phyloP scores from a whole-genome alignment of 2,113 vertebrate genomes.

The Drymodes brunneopygia region DNA sequence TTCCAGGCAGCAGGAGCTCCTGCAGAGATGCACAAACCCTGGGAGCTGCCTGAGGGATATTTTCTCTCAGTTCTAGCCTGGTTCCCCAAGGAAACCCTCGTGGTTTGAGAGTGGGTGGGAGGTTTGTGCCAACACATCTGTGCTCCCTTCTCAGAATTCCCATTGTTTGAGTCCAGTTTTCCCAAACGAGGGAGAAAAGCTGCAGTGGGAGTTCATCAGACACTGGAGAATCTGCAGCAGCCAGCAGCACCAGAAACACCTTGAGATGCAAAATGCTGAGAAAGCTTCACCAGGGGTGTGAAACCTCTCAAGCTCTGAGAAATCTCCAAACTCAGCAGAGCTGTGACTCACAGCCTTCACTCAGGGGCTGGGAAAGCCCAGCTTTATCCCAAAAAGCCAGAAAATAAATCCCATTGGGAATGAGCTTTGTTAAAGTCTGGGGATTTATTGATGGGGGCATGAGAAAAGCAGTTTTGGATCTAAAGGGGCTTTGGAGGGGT shows the following conservation, averaged over 20 bases:
- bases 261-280: neutral
- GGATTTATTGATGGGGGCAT: no score
- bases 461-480: no score
- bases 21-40: neutral
- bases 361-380: no score
- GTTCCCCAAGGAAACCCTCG: neutral
- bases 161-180: neutral
- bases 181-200: neutral
- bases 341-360: no score
- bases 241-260: neutral
- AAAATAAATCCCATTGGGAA: no score
- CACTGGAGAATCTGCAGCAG: neutral
- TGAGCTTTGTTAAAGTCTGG: no score
- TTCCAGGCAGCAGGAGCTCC: neutral
- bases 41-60: neutral
- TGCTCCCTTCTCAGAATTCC: neutral
- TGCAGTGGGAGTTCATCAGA: neutral
- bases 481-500: no score
- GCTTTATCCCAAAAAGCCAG: no score
- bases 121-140: neutral
- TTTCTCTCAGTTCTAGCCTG: neutral
- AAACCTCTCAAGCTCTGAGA: neutral
- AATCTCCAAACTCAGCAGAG: no score
- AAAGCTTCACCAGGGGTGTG: neutral
- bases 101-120: neutral